Conservation (phyloP, 2,113 vertebrate species). For the Thymallus thymallus region DNA sequence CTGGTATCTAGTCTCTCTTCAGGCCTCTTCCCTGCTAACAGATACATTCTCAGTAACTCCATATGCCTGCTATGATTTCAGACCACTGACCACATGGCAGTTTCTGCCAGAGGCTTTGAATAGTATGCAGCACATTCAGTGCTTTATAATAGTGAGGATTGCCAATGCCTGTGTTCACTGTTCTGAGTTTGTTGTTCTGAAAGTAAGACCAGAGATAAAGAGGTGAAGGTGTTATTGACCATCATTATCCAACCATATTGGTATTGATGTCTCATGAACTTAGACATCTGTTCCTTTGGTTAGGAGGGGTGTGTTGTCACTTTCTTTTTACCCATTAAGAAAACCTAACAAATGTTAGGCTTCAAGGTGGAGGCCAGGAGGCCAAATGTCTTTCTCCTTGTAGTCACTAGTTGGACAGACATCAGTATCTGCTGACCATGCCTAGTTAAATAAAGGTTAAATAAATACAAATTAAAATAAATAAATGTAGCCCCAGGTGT, state of each 20-base stretch:
- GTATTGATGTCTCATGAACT: not conserved
- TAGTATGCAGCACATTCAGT: not conserved
- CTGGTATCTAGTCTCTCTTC: not conserved
- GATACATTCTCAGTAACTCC: not conserved
- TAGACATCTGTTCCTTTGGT: not conserved
- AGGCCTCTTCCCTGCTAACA: not conserved
- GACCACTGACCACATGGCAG: not conserved
- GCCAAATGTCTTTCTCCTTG: no score
- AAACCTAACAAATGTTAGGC: no score
- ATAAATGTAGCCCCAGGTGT: not conserved
- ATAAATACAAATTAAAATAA: no score
- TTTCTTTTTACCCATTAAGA: no score
- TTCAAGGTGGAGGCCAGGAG: no score
- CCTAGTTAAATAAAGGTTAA: no score
- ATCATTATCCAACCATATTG: not conserved
- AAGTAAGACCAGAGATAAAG: not conserved
- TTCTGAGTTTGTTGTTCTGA: no score
- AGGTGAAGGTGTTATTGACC: not conserved
- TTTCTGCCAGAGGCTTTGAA: not conserved
- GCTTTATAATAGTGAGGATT: not conserved
- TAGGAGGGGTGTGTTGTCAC: not conserved
- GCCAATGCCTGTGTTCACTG: no score
- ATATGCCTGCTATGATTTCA: not conserved
- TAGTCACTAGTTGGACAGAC: not conserved
- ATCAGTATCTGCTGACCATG: not conserved